Base-by-base conservation (phyloP, 1,140 invertebrate genomes). In the Mamestra configurata region DNA sequence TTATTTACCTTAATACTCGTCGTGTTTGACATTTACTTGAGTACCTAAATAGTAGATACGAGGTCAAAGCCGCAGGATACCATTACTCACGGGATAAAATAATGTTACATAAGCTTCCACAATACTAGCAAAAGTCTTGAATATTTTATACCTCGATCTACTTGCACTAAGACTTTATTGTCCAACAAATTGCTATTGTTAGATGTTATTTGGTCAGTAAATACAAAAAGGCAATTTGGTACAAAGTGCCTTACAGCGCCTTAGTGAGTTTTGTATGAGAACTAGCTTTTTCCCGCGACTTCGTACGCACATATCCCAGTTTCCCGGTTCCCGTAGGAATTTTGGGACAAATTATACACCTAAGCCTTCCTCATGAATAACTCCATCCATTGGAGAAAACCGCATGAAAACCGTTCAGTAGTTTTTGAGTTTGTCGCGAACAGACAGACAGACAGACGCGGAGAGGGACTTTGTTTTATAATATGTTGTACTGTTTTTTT, bases 171-270 rank as follows among this genome's bases (percentile, higher is more conserved):
- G 18, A 66, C 31, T 66, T 59, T 13, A 66, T 66, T 66, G 35
- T 27, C 31, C 27, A 64, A 66, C 35, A 66, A 66, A 40, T 66
- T 66, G 61, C 31, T 37, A 35, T 18, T 64, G 31, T 64, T n/a
- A 20, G 18, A 66, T 40, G 35, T 31, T 66, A 40, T 59, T 59
- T 64, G 31, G 18, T 18, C 18, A 20, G 18, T 66, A 22, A 11
- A 40, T 35, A 13, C 11, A 24, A 57, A 57, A 57, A 57, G 51
- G 20, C 11, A 53, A 20, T 53, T 53, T 22, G 18, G 15, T 10
- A 53, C 51, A 5, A 49, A 49, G 15, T 49, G 43, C 0, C 43
- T 1, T 7, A 1, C n/a, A n/a, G n/a, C n/a, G n/a, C n/a, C n/a
- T n/a, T n/a, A n/a, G n/a, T n/a, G n/a, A n/a, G n/a, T n/a, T n/a